Conservation (phyloP, 2,797 vertebrate genomes). For the Lithobates sylvaticus region DNA sequence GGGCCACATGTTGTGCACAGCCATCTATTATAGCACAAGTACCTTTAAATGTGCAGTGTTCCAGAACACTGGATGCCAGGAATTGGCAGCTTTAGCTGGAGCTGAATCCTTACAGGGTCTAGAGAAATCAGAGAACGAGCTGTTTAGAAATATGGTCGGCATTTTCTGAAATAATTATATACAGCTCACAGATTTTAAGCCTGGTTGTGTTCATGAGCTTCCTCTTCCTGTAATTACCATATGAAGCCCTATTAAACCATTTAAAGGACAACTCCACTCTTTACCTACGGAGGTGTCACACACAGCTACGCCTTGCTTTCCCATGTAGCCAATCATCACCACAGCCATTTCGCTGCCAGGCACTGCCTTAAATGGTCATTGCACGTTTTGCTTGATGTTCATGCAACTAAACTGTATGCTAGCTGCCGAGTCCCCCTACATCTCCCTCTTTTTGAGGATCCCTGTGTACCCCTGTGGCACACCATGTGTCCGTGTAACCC, state of each 20-base stretch:
- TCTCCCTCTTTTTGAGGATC: too few species aligned
- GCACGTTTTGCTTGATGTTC: too few species aligned
- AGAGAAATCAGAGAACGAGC: conserved; percentile 6
- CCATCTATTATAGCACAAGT: conserved; percentile 49
- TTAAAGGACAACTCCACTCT: too few species aligned
- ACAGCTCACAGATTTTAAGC: background rate
- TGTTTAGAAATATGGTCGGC: background rate
- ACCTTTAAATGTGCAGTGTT: conserved; percentile 47
- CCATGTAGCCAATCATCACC: too few species aligned
- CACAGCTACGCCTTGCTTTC: too few species aligned
- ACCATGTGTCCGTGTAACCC: too few species aligned
- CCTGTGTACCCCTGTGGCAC: too few species aligned
- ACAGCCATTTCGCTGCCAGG: too few species aligned
- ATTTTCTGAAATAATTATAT: background rate
- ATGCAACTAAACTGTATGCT: too few species aligned
- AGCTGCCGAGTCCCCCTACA: too few species aligned
- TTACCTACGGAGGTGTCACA: too few species aligned
- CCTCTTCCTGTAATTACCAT: background rate
- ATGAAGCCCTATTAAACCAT: background rate
- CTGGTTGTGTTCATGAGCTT: background rate
- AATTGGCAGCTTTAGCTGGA: conserved; percentile 25
- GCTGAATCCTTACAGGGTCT: conserved; percentile 18
- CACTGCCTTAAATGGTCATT: too few species aligned
- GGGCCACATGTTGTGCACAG: conserved; percentile 38
- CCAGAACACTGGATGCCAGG: conserved; percentile 28